A percentile compares a stretch with the other conserved stretches of the same genome.
Evolutionary conservation across 2,888 invertebrate genomes (phyloP).

Genomic region (Odontocerum albicorne): DNA sequence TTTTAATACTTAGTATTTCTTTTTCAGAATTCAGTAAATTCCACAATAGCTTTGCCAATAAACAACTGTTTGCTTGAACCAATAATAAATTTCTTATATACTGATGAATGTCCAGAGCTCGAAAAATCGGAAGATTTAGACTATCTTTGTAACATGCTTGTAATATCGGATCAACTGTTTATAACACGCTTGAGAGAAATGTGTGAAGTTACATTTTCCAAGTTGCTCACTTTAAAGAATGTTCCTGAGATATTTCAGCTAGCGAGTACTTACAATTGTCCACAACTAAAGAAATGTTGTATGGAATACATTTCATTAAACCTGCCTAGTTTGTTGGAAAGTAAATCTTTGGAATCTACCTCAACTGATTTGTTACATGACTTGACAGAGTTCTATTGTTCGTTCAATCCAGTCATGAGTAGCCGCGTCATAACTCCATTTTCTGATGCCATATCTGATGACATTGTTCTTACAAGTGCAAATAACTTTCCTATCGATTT

Average conservation of each 20-base stretch:
- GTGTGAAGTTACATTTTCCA: constrained; percentile 68
- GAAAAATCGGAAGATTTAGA: constrained; percentile 67
- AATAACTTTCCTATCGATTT: constrained; percentile 51
- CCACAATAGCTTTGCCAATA: constrained; percentile 61
- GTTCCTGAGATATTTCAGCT: constrained; percentile 76
- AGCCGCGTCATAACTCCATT: constrained; percentile 71
- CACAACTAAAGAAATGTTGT: constrained; percentile 69
- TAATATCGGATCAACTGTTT: constrained; percentile 80
- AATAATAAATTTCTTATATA: constrained; percentile 76
- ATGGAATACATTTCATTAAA: constrained; percentile 80
- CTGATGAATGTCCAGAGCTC: constrained; percentile 63
- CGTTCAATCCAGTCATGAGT: constrained; percentile 61
- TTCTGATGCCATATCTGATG: constrained; percentile 63
- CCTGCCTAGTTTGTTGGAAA: constrained; percentile 70
- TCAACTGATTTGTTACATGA: constrained; percentile 64
- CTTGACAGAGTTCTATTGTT: constrained; percentile 67
- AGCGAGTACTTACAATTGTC: constrained; percentile 74
- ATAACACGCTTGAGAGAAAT: constrained; percentile 69
- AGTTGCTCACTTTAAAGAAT: constrained; percentile 71
- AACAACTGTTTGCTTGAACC: constrained; percentile 63
- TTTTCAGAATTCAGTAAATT: constrained; percentile 56
- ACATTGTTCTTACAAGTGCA: constrained; percentile 51
- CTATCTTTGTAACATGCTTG: constrained; percentile 71
- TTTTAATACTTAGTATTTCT: constrained; percentile 9
- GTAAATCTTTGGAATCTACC: constrained; percentile 64